Conservation (phyloP, 2,888 invertebrate species). For the Synergus itoensis region DNA sequence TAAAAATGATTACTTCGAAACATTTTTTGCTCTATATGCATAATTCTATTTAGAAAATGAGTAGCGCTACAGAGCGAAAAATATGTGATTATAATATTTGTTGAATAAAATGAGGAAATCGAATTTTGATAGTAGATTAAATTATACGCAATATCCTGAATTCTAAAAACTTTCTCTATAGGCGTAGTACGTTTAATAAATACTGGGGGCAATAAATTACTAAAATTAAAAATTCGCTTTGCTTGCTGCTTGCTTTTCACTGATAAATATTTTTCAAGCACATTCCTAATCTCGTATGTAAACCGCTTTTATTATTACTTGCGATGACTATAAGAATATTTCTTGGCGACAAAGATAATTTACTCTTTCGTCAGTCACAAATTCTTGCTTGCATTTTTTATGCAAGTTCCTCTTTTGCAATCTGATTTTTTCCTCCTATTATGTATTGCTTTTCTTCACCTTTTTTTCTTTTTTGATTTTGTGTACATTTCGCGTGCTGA, state of each 20-base stretch:
- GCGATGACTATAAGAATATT: background rate
- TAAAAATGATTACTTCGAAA: no score
- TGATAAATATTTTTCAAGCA: conserved; percentile 8
- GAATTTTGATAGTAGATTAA: no score
- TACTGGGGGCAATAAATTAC: background rate
- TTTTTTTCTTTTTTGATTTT: conserved; percentile 5
- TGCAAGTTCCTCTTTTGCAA: background rate
- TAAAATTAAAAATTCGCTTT: background rate
- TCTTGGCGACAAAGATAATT: background rate
- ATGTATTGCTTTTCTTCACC: background rate
- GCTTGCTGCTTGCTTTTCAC: conserved; percentile 9
- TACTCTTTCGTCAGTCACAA: background rate
- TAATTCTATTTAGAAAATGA: no score
- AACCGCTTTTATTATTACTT: background rate
- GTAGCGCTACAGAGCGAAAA: no score
- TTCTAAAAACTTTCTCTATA: background rate
- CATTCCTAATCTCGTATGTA: background rate
- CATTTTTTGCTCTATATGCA: no score
- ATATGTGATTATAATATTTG: no score
- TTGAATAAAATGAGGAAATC: no score
- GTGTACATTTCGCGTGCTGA: background rate
- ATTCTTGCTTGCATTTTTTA: background rate
- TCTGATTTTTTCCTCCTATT: background rate
- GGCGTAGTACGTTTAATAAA: background rate
- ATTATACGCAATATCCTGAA: background rate